phyloP scores from a whole-genome alignment of 2,888 invertebrate species.

The Mythimna impura region DNA sequence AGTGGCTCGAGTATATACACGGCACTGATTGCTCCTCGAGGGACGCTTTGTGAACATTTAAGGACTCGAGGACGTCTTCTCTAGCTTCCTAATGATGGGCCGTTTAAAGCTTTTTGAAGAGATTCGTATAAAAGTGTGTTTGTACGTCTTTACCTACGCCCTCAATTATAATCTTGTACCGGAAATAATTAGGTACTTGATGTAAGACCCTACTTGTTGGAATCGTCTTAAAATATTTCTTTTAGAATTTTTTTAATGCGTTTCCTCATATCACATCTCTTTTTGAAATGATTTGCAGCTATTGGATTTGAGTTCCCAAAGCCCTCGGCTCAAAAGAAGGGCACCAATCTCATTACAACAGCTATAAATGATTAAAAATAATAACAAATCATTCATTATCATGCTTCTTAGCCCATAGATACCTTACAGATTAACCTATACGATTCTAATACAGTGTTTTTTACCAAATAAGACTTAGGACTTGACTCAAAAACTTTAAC shows the following conservation, averaged over 20 bases:
- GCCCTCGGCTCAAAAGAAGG: too few species aligned
- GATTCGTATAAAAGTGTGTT: slow-evolving; percentile 12
- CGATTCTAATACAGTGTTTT: too few species aligned
- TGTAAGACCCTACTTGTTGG: slow-evolving; percentile 7
- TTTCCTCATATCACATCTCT: not conserved
- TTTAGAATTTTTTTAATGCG: not conserved
- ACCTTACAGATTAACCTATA: too few species aligned
- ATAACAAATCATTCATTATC: too few species aligned
- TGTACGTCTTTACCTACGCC: slow-evolving; percentile 18
- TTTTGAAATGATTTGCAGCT: not conserved
- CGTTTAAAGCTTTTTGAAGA: slow-evolving; percentile 16
- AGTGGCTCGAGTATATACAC: not conserved
- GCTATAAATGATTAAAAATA: too few species aligned
- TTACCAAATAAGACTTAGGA: too few species aligned
- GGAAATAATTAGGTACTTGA: slow-evolving; percentile 14
- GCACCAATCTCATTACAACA: not conserved
- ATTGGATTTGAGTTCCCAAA: not conserved
- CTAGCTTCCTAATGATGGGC: slow-evolving; percentile 28
- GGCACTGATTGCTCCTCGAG: slow-evolving; percentile 6
- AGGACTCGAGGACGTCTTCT: slow-evolving; percentile 12
- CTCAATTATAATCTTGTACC: slow-evolving; percentile 27
- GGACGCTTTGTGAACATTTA: not conserved
- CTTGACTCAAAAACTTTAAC: too few species aligned
- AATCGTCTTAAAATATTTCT: not conserved
- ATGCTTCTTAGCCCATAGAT: too few species aligned